phyloP scores from a whole-genome alignment of 2,888 invertebrate genomes.

The Synanthedon tipuliformis region DNA sequence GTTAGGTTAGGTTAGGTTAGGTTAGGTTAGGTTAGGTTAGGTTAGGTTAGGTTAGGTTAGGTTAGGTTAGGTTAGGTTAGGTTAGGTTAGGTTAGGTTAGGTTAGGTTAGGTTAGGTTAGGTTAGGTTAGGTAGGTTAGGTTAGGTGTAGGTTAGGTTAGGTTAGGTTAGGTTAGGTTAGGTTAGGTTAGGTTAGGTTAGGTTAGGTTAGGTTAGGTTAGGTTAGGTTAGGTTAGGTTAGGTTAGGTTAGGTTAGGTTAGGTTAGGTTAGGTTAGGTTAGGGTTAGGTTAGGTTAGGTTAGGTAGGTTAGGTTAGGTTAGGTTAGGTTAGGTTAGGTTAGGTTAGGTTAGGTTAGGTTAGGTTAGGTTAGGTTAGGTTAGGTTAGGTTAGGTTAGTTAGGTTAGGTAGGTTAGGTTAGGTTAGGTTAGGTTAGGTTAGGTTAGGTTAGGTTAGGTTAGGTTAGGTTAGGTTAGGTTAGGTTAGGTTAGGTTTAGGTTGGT shows the following conservation, averaged over 20 bases:
- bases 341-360: no score
- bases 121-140: not conserved
- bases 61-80: not conserved
- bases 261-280: not conserved
- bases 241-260: constrained; percentile 1
- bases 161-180: constrained; percentile 1
- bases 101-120: constrained; percentile 1
- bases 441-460: no score
- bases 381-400: no score
- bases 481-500: constrained; percentile 1
- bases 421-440: no score
- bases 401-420: no score
- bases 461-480: no score
- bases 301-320: not conserved
- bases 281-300: not conserved
- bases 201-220: constrained; percentile 5
- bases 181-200: constrained; percentile 7
- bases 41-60: not conserved
- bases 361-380: no score
- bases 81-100: constrained; percentile 1
- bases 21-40: constrained; percentile 1
- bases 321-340: constrained; percentile 1
- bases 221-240: constrained; percentile 7
- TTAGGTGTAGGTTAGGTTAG: not conserved
- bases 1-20: not conserved